These are phyloP conservation scores for Ceyx erithaca DNA, from an alignment of 2,797 vertebrate species.

Conservation along the genomic window DNA sequence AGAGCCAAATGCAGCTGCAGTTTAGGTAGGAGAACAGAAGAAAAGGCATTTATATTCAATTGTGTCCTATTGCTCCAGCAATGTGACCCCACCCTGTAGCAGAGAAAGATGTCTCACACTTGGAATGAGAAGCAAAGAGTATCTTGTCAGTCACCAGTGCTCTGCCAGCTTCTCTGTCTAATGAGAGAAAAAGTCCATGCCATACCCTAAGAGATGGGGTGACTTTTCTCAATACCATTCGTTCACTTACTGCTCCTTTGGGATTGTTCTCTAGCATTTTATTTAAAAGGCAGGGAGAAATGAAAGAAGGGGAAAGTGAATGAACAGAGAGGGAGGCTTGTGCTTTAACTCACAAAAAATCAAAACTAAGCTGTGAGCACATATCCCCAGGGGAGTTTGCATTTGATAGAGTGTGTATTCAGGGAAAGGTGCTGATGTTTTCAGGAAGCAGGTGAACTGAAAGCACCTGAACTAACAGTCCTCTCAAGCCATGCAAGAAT, in stretches of 20 bases:
- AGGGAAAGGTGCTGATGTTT: neutral
- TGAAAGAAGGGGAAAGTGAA: neutral
- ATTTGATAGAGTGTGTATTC: neutral
- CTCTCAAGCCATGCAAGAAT: neutral
- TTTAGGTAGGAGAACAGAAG: conserved; percentile 1
- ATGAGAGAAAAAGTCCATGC: neutral
- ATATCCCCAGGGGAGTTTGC: neutral
- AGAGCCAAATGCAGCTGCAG: conserved; percentile 43
- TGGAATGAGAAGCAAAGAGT: conserved; percentile 17
- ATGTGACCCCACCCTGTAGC: conserved; percentile 15
- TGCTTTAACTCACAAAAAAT: conserved; percentile 45
- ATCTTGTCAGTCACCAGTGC: neutral
- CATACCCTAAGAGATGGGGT: neutral
- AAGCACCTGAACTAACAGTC: conserved; percentile 40
- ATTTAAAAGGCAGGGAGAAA: conserved; percentile 29
- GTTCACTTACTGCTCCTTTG: neutral
- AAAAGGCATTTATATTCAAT: conserved; percentile 12
- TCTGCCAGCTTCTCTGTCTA: conserved; percentile 11
- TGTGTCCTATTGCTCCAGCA: conserved; percentile 14
- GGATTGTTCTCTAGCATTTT: conserved; percentile 32
- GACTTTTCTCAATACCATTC: neutral
- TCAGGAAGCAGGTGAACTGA: conserved; percentile 7
- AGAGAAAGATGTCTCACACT: conserved; percentile 43
- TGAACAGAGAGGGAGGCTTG: neutral
- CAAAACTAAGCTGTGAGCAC: conserved; percentile 1